Conservation (phyloP, 2,888 invertebrate species). For the Tachina fera region DNA sequence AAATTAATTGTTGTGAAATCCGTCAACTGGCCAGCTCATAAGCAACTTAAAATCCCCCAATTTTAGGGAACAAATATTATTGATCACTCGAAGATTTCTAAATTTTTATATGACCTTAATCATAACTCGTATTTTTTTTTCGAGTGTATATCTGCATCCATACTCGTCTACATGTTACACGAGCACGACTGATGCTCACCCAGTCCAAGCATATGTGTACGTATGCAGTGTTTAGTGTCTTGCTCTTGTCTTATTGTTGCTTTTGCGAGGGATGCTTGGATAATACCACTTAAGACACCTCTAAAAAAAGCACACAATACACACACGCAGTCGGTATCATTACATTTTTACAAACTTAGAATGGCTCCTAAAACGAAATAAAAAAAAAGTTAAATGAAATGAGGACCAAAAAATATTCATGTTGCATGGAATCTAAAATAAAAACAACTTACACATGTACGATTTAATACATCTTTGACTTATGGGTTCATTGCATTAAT, state of each 20-base stretch:
- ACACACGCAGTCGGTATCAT: constrained; percentile 17
- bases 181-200: constrained; percentile 47
- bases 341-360: constrained; percentile 56
- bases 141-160: too few species aligned
- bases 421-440: constrained; percentile 61
- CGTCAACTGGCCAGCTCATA: too few species aligned
- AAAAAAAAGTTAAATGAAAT: neutral
- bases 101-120: too few species aligned
- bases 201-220: constrained; percentile 54
- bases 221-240: constrained; percentile 53
- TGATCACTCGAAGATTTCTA: too few species aligned
- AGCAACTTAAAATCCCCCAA: too few species aligned
- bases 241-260: constrained; percentile 42
- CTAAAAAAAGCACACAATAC: constrained; percentile 54
- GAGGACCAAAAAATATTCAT: constrained; percentile 22
- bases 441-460: constrained; percentile 57
- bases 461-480: constrained; percentile 77
- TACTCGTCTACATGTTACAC: neutral
- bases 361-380: constrained; percentile 66
- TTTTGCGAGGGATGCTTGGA: constrained; percentile 61
- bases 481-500: constrained; percentile 79
- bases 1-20: too few species aligned
- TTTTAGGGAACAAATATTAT: too few species aligned
- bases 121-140: too few species aligned
- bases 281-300: constrained; percentile 74